phyloP scores from a whole-genome alignment of 2,888 invertebrate species.

The Hydraecia micacea region DNA sequence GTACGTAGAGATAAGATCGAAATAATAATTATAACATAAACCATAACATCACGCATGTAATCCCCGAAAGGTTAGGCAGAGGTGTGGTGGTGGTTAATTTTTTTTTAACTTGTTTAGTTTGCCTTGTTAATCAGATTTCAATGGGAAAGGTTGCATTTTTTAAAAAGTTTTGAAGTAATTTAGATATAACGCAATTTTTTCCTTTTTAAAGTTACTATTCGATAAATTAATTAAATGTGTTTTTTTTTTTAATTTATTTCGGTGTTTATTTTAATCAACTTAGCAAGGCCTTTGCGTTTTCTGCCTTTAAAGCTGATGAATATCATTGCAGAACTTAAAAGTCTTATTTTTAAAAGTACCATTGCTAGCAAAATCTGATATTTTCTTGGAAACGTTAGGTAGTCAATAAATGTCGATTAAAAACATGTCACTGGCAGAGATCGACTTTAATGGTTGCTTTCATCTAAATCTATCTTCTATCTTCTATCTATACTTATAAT shows the following conservation, averaged over 20 bases:
- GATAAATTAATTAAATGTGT: background rate
- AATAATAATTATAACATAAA: background rate
- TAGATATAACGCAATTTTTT: background rate
- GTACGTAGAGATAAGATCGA: background rate
- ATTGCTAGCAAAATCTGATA: background rate
- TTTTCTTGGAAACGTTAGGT: slow-evolving; percentile 10
- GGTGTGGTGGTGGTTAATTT: too few relatives aligned
- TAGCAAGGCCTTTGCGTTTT: background rate
- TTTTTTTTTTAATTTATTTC: background rate
- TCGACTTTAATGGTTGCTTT: slow-evolving; percentile 25
- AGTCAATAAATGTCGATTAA: slow-evolving; percentile 20
- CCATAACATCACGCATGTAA: too few relatives aligned
- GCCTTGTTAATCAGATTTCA: background rate
- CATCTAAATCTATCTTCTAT: too few relatives aligned
- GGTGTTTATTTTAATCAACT: background rate
- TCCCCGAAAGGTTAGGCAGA: too few relatives aligned
- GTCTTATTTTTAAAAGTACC: background rate
- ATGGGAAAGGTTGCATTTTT: background rate
- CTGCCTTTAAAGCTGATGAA: background rate
- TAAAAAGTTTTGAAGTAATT: too few relatives aligned
- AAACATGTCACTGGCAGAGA: slow-evolving; percentile 30
- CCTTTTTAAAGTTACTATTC: background rate
- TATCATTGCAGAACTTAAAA: background rate
- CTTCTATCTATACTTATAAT: too few relatives aligned
- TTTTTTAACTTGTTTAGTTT: background rate